phyloP scores from a whole-genome alignment of 2,888 invertebrate species.

The Phyllotreta cruciferae region DNA sequence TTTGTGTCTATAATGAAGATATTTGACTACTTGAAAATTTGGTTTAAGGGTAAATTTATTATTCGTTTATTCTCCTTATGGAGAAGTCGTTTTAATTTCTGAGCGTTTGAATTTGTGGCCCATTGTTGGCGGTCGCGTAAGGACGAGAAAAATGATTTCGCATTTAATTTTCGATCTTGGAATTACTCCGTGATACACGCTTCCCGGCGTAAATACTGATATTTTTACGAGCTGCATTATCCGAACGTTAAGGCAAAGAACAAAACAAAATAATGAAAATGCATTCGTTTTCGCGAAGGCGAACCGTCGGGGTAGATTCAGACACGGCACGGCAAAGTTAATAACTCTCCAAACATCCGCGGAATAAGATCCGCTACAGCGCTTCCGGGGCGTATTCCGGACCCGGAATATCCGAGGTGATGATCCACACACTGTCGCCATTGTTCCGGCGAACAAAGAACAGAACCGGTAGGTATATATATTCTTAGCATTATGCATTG shows the following conservation, averaged over 20 bases:
- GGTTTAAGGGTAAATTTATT: too few relatives aligned
- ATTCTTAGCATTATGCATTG: slow-evolving; percentile 42
- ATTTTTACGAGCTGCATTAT: slow-evolving; percentile 46
- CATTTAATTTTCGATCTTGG: slow-evolving; percentile 27
- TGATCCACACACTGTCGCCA: slow-evolving; percentile 51
- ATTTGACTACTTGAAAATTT: not conserved
- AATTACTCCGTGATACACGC: slow-evolving; percentile 23
- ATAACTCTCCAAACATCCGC: slow-evolving; percentile 46
- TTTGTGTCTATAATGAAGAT: too few relatives aligned
- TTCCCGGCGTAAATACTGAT: slow-evolving; percentile 30
- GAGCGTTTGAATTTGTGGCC: not conserved
- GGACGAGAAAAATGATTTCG: slow-evolving; percentile 7
- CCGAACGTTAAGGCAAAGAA: slow-evolving; percentile 46
- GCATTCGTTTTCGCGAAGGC: slow-evolving; percentile 55
- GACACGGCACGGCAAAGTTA: slow-evolving; percentile 50
- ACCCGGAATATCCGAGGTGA: slow-evolving; percentile 45
- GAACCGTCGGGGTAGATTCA: slow-evolving; percentile 52
- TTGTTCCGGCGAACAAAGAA: slow-evolving; percentile 41
- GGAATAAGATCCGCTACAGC: slow-evolving; percentile 54
- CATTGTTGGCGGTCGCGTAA: not conserved
- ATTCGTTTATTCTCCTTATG: not conserved
- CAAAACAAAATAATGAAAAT: slow-evolving; percentile 54
- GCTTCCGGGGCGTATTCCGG: slow-evolving; percentile 47
- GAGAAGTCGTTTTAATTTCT: slow-evolving; percentile 1
- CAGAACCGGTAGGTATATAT: slow-evolving; percentile 31